These are phyloP conservation scores for Oryzias melastigma DNA, from an alignment of 2,113 vertebrate species.

Conservation along the genomic window DNA sequence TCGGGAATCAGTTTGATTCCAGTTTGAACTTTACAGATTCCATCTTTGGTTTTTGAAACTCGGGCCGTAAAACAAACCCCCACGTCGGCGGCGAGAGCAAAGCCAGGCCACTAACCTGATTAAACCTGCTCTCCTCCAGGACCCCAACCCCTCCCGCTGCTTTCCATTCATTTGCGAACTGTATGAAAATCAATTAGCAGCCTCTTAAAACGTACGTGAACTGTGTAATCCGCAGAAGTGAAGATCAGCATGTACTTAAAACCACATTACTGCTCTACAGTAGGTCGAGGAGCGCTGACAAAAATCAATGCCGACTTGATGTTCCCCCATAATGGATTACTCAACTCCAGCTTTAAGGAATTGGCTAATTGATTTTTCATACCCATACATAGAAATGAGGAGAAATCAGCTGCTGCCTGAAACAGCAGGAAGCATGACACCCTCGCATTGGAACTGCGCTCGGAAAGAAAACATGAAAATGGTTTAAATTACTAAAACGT, in stretches of 20 bases:
- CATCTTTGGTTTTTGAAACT: background rate
- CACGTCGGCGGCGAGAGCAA: too few species aligned
- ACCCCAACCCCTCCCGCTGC: background rate
- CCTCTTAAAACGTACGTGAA: slow-evolving; percentile 18
- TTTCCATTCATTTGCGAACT: slow-evolving; percentile 19
- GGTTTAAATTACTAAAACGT: too few species aligned
- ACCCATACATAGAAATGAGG: slow-evolving; percentile 1
- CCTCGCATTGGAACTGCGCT: background rate
- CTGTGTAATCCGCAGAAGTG: slow-evolving; percentile 15
- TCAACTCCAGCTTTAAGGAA: slow-evolving; percentile 10
- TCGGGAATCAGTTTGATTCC: slow-evolving; percentile 11
- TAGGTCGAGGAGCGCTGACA: slow-evolving; percentile 1
- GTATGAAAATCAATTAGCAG: slow-evolving; percentile 43
- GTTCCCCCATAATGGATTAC: slow-evolving; percentile 17
- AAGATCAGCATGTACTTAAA: slow-evolving; percentile 21
- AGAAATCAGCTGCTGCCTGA: background rate
- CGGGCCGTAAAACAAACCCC: too few species aligned
- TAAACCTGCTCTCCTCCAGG: background rate
- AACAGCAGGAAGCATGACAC: background rate
- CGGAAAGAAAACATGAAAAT: background rate
- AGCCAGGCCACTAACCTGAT: background rate
- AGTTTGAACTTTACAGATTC: slow-evolving; percentile 2
- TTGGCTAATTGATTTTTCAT: slow-evolving; percentile 4
- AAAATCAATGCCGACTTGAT: slow-evolving; percentile 16
- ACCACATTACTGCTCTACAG: slow-evolving; percentile 9